A percentile compares a stretch with the other conserved stretches of the same genome.
Evolutionary conservation across 2,113 vertebrate species (phyloP).

Genomic region (Microtus richardsoni): DNA sequence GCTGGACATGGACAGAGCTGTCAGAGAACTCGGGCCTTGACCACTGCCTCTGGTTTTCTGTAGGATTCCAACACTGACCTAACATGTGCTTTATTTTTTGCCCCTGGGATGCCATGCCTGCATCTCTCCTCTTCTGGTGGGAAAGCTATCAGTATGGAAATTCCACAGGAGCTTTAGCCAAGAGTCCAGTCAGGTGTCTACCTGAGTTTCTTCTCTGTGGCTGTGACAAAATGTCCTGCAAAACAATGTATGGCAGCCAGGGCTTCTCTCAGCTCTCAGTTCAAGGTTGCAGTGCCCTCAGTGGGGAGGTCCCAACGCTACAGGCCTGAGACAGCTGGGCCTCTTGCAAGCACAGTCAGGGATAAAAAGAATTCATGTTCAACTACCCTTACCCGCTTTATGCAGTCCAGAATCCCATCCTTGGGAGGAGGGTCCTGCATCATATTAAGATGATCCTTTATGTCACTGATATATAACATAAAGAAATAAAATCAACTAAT

Average conservation of each 20-base stretch:
- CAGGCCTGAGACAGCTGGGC: too few species aligned
- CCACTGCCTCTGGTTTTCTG: neutral
- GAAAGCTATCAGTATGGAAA: neutral
- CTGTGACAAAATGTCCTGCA: too few species aligned
- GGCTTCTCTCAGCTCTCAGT: too few species aligned
- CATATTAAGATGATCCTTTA: neutral
- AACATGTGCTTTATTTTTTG: neutral
- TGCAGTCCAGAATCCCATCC: too few species aligned
- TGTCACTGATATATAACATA: neutral
- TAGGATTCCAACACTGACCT: neutral
- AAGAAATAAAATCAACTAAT: neutral
- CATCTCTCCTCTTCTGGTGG: neutral
- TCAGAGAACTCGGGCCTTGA: neutral
- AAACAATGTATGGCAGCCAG: too few species aligned
- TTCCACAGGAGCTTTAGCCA: neutral
- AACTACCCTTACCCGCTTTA: too few species aligned
- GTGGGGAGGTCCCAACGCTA: too few species aligned
- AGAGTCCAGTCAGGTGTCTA: neutral
- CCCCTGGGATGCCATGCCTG: neutral
- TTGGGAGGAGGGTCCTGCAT: too few species aligned
- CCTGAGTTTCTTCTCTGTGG: too few species aligned
- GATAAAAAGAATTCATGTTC: too few species aligned
- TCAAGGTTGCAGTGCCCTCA: too few species aligned
- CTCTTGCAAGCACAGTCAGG: too few species aligned
- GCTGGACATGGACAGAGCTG: neutral